Evolutionary conservation across 1,140 invertebrate genomes (phyloP).

Genomic region (Epicauta chinensis): DNA sequence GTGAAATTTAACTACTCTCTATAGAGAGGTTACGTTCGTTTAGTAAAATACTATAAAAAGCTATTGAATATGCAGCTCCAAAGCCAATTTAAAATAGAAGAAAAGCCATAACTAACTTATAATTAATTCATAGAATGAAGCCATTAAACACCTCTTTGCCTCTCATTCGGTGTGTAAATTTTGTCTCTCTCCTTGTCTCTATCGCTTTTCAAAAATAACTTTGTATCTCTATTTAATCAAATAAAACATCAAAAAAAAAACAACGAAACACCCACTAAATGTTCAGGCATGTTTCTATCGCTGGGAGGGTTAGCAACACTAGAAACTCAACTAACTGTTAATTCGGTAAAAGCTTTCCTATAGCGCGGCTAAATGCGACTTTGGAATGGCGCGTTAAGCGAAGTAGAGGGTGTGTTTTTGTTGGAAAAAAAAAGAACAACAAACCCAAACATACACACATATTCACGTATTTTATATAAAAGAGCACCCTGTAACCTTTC

Average conservation of each 20-base stretch:
- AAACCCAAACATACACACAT: not conserved
- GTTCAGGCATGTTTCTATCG: not conserved
- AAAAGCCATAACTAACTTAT: no score
- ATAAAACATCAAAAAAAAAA: constrained; percentile 14
- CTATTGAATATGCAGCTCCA: no score
- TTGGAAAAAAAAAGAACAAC: constrained; percentile 27
- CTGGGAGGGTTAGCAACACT: constrained; percentile 7
- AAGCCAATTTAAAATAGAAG: no score
- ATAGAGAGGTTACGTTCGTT: no score
- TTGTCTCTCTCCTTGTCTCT: no score
- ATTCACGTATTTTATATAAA: constrained; percentile 11
- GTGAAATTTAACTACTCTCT: not conserved
- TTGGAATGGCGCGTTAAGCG: constrained; percentile 8
- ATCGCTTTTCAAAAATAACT: no score
- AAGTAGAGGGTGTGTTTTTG: constrained; percentile 2
- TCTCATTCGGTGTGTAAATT: no score
- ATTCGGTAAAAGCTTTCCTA: constrained; percentile 32
- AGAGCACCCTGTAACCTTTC: constrained; percentile 15
- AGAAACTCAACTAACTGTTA: constrained; percentile 27
- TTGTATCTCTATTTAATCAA: constrained; percentile 8
- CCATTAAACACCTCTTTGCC: no score
- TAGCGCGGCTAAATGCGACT: constrained; percentile 29
- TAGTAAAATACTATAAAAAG: no score
- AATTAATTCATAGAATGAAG: no score
- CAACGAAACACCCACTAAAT: not conserved